These are phyloP conservation scores for Megastigmus dorsalis DNA, from an alignment of 2,888 invertebrate species.

Conservation along the genomic window DNA sequence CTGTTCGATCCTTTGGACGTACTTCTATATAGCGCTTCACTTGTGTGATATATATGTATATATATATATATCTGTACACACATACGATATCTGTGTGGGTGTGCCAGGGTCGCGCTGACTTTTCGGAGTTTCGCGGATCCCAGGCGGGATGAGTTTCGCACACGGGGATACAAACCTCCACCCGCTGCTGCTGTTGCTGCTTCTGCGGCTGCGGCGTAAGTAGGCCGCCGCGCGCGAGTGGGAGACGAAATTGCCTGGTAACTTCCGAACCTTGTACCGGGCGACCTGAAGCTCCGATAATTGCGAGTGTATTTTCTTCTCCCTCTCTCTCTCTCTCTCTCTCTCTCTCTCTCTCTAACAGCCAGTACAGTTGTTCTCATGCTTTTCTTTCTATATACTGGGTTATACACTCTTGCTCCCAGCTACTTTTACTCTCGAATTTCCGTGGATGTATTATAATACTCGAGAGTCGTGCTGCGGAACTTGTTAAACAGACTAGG, in stretches of 20 bases:
- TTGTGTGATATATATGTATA: not conserved
- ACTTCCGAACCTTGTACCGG: constrained; percentile 64
- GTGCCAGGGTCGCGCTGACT: not conserved
- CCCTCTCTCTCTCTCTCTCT: constrained; percentile 43
- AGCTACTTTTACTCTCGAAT: no score
- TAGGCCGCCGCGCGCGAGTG: constrained; percentile 59
- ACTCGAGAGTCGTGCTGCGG: no score
- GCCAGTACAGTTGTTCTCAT: not conserved
- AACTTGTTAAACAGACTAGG: constrained; percentile 8
- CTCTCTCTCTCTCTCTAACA: no score
- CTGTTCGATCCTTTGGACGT: constrained; percentile 62
- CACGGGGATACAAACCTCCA: constrained; percentile 57
- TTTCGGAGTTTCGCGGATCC: constrained; percentile 45
- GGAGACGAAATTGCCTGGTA: constrained; percentile 65
- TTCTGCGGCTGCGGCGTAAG: constrained; percentile 53
- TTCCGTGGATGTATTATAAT: no score
- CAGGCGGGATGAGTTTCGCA: constrained; percentile 57
- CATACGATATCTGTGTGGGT: not conserved
- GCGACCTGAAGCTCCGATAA: constrained; percentile 61
- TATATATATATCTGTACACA: not conserved
- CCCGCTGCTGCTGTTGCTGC: no score
- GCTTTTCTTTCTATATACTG: not conserved
- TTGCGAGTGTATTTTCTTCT: constrained; percentile 61
- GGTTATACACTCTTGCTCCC: no score
- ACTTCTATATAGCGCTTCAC: constrained; percentile 49